Conservation (phyloP, 2,888 invertebrate genomes). For the Synanthedon formicaeformis region DNA sequence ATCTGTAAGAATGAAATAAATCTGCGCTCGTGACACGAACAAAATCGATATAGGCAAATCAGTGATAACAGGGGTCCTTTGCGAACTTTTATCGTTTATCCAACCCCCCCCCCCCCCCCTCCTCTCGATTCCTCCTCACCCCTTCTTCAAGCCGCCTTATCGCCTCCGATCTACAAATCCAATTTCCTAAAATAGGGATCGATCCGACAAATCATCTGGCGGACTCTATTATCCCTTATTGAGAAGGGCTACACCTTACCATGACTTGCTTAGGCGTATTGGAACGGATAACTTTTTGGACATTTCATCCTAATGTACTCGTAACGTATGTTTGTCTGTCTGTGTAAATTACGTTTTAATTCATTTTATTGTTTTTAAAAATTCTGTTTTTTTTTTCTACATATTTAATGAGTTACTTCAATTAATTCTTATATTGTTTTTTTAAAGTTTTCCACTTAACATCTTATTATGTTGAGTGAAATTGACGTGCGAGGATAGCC, state of each 20-base stretch:
- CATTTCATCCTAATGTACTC: too few relatives aligned
- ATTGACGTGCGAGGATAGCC: too few relatives aligned
- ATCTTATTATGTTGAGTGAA: too few relatives aligned
- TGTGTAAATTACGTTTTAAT: too few relatives aligned
- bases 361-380: too few relatives aligned
- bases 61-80: constrained; percentile 52
- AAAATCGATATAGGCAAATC: constrained; percentile 66
- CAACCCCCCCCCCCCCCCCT: constrained; percentile 2
- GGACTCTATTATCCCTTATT: constrained; percentile 46
- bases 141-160: constrained; percentile 37
- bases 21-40: constrained; percentile 22
- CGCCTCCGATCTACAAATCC: constrained; percentile 69
- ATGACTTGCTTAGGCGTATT: background rate
- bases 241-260: background rate
- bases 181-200: constrained; percentile 71
- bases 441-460: too few relatives aligned
- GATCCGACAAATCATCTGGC: constrained; percentile 71
- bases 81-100: constrained; percentile 52
- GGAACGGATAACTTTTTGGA: background rate
- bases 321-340: too few relatives aligned
- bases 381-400: too few relatives aligned
- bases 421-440: too few relatives aligned
- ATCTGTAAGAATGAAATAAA: constrained; percentile 30
- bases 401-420: too few relatives aligned
- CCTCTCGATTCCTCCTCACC: constrained; percentile 8